A percentile compares a stretch with the other conserved stretches of the same genome.
Evolutionary conservation across 2,113 vertebrate genomes (phyloP).

Genomic region (Callopanchax toddi): DNA sequence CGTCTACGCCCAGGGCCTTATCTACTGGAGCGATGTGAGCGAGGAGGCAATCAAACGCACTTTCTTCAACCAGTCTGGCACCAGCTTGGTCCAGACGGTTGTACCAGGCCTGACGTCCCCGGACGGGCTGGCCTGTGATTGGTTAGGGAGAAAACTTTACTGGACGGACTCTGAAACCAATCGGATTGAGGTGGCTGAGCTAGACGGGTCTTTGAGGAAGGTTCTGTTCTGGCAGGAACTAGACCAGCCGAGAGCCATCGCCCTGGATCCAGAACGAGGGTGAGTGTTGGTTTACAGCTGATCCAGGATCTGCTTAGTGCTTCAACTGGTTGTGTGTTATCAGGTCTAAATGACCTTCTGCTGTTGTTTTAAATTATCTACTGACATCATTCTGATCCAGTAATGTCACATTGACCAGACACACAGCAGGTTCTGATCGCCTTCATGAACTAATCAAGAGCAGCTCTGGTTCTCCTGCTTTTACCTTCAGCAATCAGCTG

Average conservation of each 20-base stretch:
- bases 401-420: too few relatives aligned
- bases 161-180: constrained; percentile 99
- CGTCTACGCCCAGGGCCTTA: constrained; percentile 85
- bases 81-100: constrained; percentile 82
- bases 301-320: too few relatives aligned
- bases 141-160: constrained; percentile 94
- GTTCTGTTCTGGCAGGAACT: constrained; percentile 98
- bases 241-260: constrained; percentile 96
- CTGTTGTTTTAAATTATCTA: background rate
- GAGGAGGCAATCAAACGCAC: constrained; percentile 97
- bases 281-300: constrained; percentile 73
- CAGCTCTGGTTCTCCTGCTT: background rate
- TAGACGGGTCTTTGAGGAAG: constrained; percentile 91
- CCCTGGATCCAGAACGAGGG: constrained; percentile 94
- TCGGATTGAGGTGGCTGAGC: constrained; percentile 93
- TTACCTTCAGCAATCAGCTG: background rate
- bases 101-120: constrained; percentile 92
- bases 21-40: constrained; percentile 98
- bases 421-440: too few relatives aligned
- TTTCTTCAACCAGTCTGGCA: constrained; percentile 84
- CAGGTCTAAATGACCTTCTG: background rate
- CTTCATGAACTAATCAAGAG: too few relatives aligned
- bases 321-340: background rate
- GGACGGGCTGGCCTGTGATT: constrained; percentile 96
- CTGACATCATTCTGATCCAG: background rate